phyloP scores from a whole-genome alignment of 2,888 invertebrate genomes.

The Dynastes hyllus region DNA sequence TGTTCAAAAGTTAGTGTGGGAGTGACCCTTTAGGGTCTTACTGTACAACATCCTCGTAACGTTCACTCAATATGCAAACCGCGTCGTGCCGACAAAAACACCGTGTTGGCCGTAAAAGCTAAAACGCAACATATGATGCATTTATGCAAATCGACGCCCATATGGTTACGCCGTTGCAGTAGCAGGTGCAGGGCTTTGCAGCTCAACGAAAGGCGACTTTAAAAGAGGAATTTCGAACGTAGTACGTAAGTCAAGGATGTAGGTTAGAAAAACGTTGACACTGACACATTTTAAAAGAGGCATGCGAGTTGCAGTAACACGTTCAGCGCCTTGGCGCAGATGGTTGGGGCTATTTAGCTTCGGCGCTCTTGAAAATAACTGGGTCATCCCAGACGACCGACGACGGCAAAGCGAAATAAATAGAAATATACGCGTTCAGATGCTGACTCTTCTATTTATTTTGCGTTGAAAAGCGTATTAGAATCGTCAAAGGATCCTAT shows the following conservation, averaged over 20 bases:
- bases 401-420: not conserved
- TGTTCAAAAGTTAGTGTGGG: too few species aligned
- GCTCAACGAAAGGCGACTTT: not conserved
- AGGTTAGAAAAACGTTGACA: conserved; percentile 2
- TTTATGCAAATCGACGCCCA: not conserved
- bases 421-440: not conserved
- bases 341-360: not conserved
- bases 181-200: not conserved
- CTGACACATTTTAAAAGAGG: conserved; percentile 1
- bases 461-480: too few species aligned
- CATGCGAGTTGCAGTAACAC: not conserved
- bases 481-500: too few species aligned
- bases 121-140: not conserved
- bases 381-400: not conserved
- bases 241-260: not conserved
- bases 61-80: too few species aligned
- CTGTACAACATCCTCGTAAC: too few species aligned
- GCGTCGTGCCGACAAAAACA: too few species aligned
- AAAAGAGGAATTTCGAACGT: not conserved
- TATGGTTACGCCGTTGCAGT: not conserved
- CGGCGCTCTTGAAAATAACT: conserved; percentile 6
- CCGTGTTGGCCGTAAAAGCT: too few species aligned
- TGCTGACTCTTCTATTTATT: too few species aligned
- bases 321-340: not conserved
- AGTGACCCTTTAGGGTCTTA: too few species aligned